A percentile compares a stretch with the other conserved stretches of the same genome.
These are phyloP conservation scores for Stenurella melanura DNA, from an alignment of 2,888 invertebrate genomes.

Conservation along the genomic window DNA sequence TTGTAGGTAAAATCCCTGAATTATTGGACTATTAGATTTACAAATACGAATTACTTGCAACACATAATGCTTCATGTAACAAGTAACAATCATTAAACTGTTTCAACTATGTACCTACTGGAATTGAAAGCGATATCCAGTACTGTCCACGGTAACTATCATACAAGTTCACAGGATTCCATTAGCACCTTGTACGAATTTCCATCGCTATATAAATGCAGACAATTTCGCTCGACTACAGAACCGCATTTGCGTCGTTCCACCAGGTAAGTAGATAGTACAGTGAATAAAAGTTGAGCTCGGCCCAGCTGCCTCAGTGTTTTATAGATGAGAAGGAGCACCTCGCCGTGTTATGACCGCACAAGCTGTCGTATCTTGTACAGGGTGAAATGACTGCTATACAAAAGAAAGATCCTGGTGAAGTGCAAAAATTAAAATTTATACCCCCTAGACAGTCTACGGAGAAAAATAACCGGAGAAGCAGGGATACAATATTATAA, in stretches of 20 bases:
- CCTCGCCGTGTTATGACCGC: conserved; percentile 67
- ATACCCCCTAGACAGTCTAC: no score
- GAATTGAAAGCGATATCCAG: no score
- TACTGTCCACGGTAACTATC: no score
- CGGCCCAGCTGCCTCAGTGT: conserved; percentile 67
- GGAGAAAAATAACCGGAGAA: no score
- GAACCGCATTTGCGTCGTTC: neutral
- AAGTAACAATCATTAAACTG: no score
- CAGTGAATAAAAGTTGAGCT: conserved; percentile 21
- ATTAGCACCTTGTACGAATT: neutral
- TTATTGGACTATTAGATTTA: no score
- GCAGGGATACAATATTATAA: no score
- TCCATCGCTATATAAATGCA: conserved; percentile 1
- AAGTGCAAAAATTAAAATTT: neutral
- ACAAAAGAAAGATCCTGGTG: neutral
- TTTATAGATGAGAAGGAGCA: conserved; percentile 71
- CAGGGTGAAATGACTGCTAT: conserved; percentile 18
- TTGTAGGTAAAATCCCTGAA: no score
- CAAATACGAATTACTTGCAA: no score
- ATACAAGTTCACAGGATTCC: neutral
- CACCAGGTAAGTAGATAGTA: conserved; percentile 20
- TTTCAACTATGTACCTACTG: no score
- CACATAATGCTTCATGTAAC: no score
- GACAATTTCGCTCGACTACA: neutral
- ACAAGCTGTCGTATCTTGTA: conserved; percentile 64